A percentile compares a stretch with the other conserved stretches of the same genome.
Evolutionary conservation across 2,797 vertebrate species (phyloP).

Genomic region (Molothrus aeneus): DNA sequence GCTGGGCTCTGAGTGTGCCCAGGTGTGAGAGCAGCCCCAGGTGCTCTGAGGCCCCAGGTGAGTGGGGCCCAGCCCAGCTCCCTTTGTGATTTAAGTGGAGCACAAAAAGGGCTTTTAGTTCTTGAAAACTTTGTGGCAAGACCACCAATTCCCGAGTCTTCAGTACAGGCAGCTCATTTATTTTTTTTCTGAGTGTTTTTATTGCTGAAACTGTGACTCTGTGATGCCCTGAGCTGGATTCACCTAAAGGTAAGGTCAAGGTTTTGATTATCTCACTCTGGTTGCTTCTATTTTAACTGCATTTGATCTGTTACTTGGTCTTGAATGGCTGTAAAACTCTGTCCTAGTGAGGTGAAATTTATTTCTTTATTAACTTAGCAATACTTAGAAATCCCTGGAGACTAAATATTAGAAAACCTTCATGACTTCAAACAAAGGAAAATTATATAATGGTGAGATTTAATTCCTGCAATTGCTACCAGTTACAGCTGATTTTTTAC

Average conservation of each 20-base stretch:
- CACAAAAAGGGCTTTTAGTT: neutral
- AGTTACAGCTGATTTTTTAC: neutral
- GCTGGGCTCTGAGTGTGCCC: neutral
- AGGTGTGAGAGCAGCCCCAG: neutral
- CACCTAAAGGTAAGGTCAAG: neutral
- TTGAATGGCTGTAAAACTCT: neutral
- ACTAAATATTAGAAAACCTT: neutral
- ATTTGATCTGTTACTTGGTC: neutral
- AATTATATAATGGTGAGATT: neutral
- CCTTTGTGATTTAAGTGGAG: neutral
- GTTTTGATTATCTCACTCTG: neutral
- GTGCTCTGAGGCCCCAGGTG: neutral
- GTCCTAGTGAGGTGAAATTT: neutral
- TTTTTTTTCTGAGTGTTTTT: neutral
- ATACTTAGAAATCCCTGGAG: neutral
- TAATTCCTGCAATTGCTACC: neutral
- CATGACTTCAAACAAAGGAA: neutral
- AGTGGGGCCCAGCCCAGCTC: neutral
- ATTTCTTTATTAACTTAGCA: neutral
- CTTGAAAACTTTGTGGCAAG: neutral
- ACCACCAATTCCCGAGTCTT: fast-evolving
- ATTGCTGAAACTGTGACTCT: neutral
- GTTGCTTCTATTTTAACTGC: neutral
- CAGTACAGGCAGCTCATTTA: neutral
- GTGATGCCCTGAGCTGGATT: neutral